Conservation (phyloP, 2,113 vertebrate genomes). For the Puffinus mauretanicus region DNA sequence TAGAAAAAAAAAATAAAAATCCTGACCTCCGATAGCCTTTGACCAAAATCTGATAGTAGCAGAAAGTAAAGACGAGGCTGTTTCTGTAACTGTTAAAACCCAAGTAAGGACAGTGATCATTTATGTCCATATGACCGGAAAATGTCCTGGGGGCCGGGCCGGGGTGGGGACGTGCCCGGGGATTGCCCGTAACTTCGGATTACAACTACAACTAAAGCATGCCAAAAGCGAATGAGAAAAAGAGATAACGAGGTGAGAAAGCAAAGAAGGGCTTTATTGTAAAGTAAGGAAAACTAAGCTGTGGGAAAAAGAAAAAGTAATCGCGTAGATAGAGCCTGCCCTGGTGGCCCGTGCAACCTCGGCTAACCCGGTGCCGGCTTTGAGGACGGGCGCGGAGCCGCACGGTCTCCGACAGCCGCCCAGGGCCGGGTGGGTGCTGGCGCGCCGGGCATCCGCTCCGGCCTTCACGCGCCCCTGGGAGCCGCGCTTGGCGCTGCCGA, state of each 20-base stretch:
- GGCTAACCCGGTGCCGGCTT: background rate
- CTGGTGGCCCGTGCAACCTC: background rate
- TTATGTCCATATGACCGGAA: background rate
- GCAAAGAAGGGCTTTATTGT: background rate
- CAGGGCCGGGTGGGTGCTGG: background rate
- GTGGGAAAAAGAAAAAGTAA: too few relatives aligned
- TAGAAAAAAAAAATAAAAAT: background rate
- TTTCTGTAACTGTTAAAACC: background rate
- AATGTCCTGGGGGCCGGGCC: background rate
- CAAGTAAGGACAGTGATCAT: background rate
- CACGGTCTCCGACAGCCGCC: background rate
- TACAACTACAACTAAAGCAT: background rate
- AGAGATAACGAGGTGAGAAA: slow-evolving; percentile 12
- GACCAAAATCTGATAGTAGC: background rate
- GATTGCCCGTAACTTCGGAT: background rate
- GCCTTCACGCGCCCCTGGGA: too few relatives aligned
- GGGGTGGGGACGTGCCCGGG: background rate
- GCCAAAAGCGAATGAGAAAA: background rate
- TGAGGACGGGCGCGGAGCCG: background rate
- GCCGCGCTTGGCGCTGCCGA: too few relatives aligned
- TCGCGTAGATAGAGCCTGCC: background rate
- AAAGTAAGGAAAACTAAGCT: background rate
- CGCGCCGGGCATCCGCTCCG: too few relatives aligned
- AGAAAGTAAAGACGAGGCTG: background rate
- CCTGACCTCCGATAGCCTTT: slow-evolving; percentile 11